phyloP scores from a whole-genome alignment of 2,113 vertebrate genomes.

The Neofelis nebulosa region DNA sequence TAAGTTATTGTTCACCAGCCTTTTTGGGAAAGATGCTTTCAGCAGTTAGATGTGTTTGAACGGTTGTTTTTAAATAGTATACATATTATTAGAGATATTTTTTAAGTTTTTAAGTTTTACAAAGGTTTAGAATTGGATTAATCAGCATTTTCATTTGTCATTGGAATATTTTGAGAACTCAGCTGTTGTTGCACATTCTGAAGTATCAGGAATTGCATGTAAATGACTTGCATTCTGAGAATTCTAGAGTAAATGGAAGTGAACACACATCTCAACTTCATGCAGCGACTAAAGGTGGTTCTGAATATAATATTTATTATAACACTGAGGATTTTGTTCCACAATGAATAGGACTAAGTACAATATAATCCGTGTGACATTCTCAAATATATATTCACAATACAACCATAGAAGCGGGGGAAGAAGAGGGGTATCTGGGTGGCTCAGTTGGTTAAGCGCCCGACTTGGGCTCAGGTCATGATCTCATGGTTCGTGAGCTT shows the following conservation, averaged over 20 bases:
- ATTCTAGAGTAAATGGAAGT: constrained; percentile 1
- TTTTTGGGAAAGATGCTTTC: not conserved
- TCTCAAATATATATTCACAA: not conserved
- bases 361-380: not conserved
- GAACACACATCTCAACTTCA: not conserved
- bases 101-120: constrained; percentile 1
- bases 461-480: too few species aligned
- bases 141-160: not conserved
- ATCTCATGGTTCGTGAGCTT: too few species aligned
- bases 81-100: not conserved
- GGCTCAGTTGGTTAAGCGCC: too few species aligned
- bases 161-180: constrained; percentile 17
- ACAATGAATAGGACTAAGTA: not conserved
- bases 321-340: not conserved
- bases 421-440: not conserved
- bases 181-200: not conserved
- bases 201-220: not conserved
- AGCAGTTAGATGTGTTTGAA: not conserved
- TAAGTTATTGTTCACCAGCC: not conserved
- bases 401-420: not conserved
- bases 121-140: not conserved
- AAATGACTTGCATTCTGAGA: not conserved
- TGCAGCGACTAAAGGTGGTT: not conserved
- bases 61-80: not conserved
- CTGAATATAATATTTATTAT: not conserved